Base-by-base conservation (phyloP, 2,888 invertebrate genomes). In the Apantesis nais region DNA sequence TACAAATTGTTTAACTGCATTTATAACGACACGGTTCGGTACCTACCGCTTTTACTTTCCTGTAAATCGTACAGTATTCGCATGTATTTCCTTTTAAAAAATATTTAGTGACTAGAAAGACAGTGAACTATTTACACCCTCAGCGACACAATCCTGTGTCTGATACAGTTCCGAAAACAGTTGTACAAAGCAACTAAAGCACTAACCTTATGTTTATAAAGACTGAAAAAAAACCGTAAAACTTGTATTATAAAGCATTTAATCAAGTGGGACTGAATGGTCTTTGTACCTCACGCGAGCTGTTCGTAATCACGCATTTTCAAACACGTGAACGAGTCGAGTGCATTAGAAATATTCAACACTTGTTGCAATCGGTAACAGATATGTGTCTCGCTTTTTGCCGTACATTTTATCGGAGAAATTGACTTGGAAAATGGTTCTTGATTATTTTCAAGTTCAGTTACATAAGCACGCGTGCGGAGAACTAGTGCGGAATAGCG, bases 401-500 rank as follows among this genome's bases (percentile, higher is more conserved):
- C 86, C 84, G 86, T 89, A 88, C 94, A 95, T 95, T 95, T 94
- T 94, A 94, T 93, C 85, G 94, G 95, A 94, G 95, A 95, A 95
- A 95, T 95, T 95, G 90, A 89, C 92, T 93, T 95, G 93, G 95
- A 95, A 95, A 95, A 95, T 92, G 89, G 91, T 94, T 94, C 93
- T 93, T 88, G 92, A 93, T 93, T 90, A 94, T 95, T 92, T 95
- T 95, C 94, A 95, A 95, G 95, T 95, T 95, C 95, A 94, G 93
- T 95, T 95, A 95, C 93, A 84, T 95, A 95, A 95, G 95, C 89
- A 87, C 92, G 94, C 93, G 93, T 94, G 94, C 90, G 88, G 91
- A 91, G 95, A 95, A 95, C 90, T 94, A 91, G 95, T 94, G 95
- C 95, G 94, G 95, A 95, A 95, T 95, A 91, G 94, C 95, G 95